phyloP scores from a whole-genome alignment of 2,113 vertebrate genomes.

The Prionailurus viverrinus region DNA sequence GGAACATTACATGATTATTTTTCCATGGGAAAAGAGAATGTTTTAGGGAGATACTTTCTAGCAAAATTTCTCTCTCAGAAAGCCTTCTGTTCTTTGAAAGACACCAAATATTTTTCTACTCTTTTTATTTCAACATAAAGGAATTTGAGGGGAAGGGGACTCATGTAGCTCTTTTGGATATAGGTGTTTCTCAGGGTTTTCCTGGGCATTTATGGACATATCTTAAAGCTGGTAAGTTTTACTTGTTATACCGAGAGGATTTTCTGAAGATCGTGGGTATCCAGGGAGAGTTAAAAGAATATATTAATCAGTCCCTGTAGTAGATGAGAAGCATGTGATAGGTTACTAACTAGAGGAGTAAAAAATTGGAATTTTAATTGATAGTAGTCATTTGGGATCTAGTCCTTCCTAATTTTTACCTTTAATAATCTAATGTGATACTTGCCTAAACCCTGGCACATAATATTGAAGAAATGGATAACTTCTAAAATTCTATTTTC shows the following conservation, averaged over 20 bases:
- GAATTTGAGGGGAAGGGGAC: constrained; percentile 3
- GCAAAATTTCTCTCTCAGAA: constrained; percentile 21
- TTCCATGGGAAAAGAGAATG: neutral
- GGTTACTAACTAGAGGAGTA: constrained; percentile 13
- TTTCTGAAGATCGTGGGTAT: constrained; percentile 46
- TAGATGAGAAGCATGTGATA: constrained; percentile 44
- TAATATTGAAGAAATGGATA: constrained; percentile 53
- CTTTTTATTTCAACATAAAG: constrained; percentile 23
- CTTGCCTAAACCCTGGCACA: constrained; percentile 21
- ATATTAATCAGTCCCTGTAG: neutral
- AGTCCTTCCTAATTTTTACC: constrained; percentile 28
- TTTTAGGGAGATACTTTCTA: constrained; percentile 46
- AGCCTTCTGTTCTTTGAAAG: constrained; percentile 53
- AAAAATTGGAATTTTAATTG: constrained; percentile 54
- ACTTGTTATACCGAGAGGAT: constrained; percentile 9
- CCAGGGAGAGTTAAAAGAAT: constrained; percentile 39
- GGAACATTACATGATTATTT: constrained; percentile 47
- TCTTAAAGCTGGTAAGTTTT: constrained; percentile 39
- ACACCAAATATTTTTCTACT: neutral
- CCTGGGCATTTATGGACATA: neutral
- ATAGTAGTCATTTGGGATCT: constrained; percentile 38
- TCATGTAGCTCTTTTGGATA: constrained; percentile 36
- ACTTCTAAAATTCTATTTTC: constrained; percentile 70
- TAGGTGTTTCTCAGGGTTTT: neutral
- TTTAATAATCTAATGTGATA: constrained; percentile 43